A percentile compares a stretch with the other conserved stretches of the same genome.
phyloP scores from a whole-genome alignment of 2,888 invertebrate species.

The Nomada fucata region DNA sequence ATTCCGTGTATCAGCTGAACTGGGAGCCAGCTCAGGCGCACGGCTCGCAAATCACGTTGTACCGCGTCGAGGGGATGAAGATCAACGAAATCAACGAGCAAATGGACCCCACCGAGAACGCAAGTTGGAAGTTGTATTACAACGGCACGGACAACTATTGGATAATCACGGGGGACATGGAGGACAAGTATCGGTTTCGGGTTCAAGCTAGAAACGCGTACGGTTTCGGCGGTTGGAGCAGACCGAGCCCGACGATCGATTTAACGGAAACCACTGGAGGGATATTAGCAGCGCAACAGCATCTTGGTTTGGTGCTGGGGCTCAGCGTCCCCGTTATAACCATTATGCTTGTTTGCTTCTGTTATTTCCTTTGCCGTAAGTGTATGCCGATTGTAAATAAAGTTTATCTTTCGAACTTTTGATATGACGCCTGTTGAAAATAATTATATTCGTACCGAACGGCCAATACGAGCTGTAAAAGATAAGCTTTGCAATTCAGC shows the following conservation, averaged over 20 bases:
- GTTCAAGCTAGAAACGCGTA: conserved; percentile 92
- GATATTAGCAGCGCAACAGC: conserved; percentile 85
- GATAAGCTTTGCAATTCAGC: conserved; percentile 69
- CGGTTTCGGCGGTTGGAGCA: conserved; percentile 93
- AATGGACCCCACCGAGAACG: conserved; percentile 54
- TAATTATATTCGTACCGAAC: too few species aligned
- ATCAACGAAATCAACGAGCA: conserved; percentile 72
- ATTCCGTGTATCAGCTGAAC: conserved; percentile 90
- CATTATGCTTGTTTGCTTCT: conserved; percentile 80
- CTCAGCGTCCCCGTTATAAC: conserved; percentile 86
- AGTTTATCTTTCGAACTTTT: background rate
- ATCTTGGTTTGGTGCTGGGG: conserved; percentile 87
- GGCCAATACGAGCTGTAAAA: conserved; percentile 1
- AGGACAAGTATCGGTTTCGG: conserved; percentile 89
- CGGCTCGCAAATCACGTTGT: conserved; percentile 90
- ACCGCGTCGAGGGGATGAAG: conserved; percentile 90
- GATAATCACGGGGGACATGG: conserved; percentile 87
- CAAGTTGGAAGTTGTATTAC: conserved; percentile 88
- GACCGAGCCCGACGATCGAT: conserved; percentile 87
- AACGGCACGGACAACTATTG: conserved; percentile 94
- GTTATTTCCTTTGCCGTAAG: conserved; percentile 86
- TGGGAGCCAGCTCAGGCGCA: conserved; percentile 93
- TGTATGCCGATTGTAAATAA: conserved; percentile 56
- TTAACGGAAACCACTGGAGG: conserved; percentile 84
- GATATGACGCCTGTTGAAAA: background rate